Percentiles rank a stretch among this genome's conserved stretches.
Evolutionary conservation across 2,888 invertebrate species (phyloP).

Genomic region (Ligdia adustata): DNA sequence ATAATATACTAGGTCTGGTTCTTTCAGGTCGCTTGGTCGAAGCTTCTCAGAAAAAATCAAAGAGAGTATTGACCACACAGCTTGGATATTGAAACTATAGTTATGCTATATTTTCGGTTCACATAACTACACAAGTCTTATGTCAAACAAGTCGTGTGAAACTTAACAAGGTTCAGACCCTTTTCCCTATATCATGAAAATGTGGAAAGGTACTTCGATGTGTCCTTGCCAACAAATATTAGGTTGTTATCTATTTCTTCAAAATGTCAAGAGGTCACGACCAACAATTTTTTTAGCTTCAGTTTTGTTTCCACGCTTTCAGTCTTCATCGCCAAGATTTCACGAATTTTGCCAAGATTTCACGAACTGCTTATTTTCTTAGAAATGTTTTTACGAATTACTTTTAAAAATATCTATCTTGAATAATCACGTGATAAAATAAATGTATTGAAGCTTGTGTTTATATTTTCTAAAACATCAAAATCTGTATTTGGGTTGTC

Average conservation of each 20-base stretch:
- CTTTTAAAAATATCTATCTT: not conserved
- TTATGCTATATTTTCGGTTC: not conserved
- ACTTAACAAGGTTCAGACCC: not conserved
- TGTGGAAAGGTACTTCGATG: not conserved
- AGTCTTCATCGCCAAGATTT: too few relatives aligned
- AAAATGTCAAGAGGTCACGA: slow-evolving; percentile 1
- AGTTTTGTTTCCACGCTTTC: not conserved
- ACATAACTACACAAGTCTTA: not conserved
- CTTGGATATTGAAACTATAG: not conserved
- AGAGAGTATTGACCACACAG: slow-evolving; percentile 5
- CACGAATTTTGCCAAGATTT: slow-evolving; percentile 3
- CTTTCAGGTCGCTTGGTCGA: not conserved
- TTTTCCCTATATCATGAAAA: slow-evolving; percentile 6
- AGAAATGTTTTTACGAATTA: not conserved
- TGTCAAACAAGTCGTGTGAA: not conserved
- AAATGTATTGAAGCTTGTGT: too few relatives aligned
- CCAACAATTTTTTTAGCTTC: not conserved
- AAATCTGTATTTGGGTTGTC: too few relatives aligned
- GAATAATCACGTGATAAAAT: too few relatives aligned
- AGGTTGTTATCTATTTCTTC: not conserved
- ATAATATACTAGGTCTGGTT: slow-evolving; percentile 8
- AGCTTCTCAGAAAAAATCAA: too few relatives aligned
- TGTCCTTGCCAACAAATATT: slow-evolving; percentile 1
- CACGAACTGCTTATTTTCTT: not conserved
- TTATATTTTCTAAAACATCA: too few relatives aligned